phyloP scores from a whole-genome alignment of 2,797 vertebrate species.

The Microctenopoma lineatum region DNA sequence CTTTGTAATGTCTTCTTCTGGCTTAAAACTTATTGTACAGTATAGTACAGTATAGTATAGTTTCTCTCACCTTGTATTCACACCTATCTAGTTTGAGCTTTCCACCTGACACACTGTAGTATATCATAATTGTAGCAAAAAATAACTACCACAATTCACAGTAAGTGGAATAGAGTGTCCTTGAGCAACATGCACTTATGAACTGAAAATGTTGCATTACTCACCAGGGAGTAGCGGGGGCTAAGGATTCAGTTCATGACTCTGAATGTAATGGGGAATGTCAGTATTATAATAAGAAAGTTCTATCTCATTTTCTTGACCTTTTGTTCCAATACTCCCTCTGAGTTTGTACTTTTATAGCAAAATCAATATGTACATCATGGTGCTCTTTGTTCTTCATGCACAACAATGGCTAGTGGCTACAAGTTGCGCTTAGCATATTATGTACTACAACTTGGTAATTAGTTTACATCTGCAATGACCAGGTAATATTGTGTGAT shows the following conservation, averaged over 20 bases:
- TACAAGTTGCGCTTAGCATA: constrained; percentile 40
- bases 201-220: constrained; percentile 40
- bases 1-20: constrained; percentile 2
- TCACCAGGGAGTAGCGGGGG: constrained; percentile 28
- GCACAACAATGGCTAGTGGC: constrained; percentile 55
- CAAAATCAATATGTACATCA: constrained; percentile 74
- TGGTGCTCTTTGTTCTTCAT: constrained; percentile 48
- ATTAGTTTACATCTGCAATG: constrained; percentile 42
- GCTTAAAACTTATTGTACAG: constrained; percentile 14
- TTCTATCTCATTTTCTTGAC: constrained; percentile 71
- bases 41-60: constrained; percentile 3
- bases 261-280: constrained; percentile 56
- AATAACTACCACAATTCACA: constrained; percentile 29
- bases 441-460: constrained; percentile 24
- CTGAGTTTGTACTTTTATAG: constrained; percentile 63
- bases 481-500: constrained; percentile 41
- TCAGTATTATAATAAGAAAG: constrained; percentile 68
- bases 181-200: constrained; percentile 38
- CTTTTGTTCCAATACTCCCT: constrained; percentile 73
- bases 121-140: constrained; percentile 4
- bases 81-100: constrained; percentile 22
- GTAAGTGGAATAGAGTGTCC: constrained; percentile 35
- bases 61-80: constrained; percentile 7
- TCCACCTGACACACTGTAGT: background rate
- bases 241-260: constrained; percentile 53